Base-by-base conservation (phyloP, 2,797 vertebrate species). In the Perodicticus potto region DNA sequence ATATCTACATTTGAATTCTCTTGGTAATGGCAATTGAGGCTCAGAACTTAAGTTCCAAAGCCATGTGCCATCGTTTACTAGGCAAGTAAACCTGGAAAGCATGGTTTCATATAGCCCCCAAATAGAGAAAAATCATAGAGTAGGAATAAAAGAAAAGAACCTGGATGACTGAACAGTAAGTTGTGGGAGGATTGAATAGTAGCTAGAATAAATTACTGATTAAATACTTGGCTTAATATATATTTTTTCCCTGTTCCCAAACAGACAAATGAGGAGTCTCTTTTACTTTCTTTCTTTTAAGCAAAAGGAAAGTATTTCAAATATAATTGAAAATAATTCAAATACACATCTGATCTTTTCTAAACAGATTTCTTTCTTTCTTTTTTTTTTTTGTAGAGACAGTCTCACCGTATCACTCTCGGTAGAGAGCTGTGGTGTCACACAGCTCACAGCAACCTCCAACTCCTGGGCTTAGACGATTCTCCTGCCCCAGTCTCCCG, bases 1-100 rank as follows among this genome's bases (percentile, higher is more conserved):
- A 40, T 82, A 25, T 37, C 11, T 85, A 67, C 40, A 63, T 76
- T 77, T 20, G 77, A 67, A 91, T 82, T 93, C 80, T 87, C n/a
- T 55, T 88, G 53, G 32, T 89, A 59, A 57, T 73, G 32, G 57
- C 83, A 55, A 1, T 53, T 81, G 80, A 95, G 34, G 4, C 57
- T 83, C 59, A 86, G 70, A 92, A 57, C 27, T 94, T 95, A 87
- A 65, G 13, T 76, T 87, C 32, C 25, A 88, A 82, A 95, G 81
- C 73, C 34, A 22, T 87, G 80, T 93, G 57, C 37, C 72, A 49
- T 76, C 43, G 81, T n/a, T 76, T 78, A 19, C 27, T 86, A 84
- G 85, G n/a, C 57, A 82, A 74, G 32, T 87, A 49, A 88, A 88
- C 20, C 83, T 93, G 73, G 55, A 73, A 97, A 88, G 14, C 76